phyloP scores from a whole-genome alignment of 92 coral and sea anemone species.

The Plumapathes pennacea region DNA sequence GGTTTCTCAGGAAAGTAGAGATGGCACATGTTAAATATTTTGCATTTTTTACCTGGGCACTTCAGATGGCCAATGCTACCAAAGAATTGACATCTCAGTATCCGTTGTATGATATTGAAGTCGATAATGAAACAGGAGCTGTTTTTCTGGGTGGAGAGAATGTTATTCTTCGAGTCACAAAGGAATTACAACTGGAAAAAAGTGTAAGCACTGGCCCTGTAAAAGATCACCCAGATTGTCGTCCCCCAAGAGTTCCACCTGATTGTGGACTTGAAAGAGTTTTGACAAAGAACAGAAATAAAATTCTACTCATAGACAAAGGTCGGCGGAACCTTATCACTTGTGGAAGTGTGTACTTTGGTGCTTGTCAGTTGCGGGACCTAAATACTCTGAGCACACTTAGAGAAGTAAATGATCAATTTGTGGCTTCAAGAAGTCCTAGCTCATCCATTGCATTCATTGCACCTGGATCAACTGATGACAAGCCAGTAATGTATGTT shows the following conservation, averaged over 20 bases:
- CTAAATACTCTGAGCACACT: constrained; percentile 25
- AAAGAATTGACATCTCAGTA: too few relatives aligned
- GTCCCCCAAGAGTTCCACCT: too few relatives aligned
- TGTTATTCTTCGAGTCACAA: constrained; percentile 43
- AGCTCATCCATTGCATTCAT: constrained; percentile 61
- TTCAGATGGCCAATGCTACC: too few relatives aligned
- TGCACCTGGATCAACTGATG: constrained; percentile 15
- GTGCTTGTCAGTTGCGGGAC: constrained; percentile 59
- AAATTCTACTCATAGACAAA: constrained; percentile 51
- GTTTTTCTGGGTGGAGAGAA: constrained; percentile 75
- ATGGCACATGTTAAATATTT: too few relatives aligned
- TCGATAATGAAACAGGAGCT: constrained; percentile 49
- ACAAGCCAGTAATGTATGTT: constrained; percentile 51
- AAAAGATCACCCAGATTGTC: constrained; percentile 39
- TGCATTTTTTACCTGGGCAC: too few relatives aligned
- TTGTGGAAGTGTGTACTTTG: constrained; percentile 73
- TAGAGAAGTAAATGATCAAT: neutral
- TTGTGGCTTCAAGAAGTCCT: constrained; percentile 36
- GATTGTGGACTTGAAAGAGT: neutral
- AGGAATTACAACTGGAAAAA: constrained; percentile 14
- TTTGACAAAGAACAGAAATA: constrained; percentile 48
- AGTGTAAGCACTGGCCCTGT: constrained; percentile 54
- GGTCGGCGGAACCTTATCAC: constrained; percentile 25
- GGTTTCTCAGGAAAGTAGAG: too few relatives aligned
- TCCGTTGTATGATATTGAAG: too few relatives aligned